Conservation (phyloP, 2,797 vertebrate species). For the Acrossocheilus fasciatus region DNA sequence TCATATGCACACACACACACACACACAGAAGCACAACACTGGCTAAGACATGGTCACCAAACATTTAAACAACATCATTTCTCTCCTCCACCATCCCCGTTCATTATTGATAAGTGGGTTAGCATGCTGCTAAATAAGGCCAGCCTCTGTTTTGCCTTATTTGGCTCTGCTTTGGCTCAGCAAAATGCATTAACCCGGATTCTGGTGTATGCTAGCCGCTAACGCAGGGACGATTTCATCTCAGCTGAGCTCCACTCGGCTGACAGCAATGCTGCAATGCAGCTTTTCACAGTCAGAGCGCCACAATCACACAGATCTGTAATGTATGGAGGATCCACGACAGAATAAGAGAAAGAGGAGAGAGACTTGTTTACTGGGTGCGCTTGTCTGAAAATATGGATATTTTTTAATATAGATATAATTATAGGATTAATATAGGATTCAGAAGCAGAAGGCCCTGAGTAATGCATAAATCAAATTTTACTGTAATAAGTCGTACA, state of each 20-base stretch:
- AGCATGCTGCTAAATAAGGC: slow-evolving; percentile 42
- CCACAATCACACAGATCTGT: slow-evolving; percentile 36
- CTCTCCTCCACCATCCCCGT: not conserved
- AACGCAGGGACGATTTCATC: slow-evolving; percentile 35
- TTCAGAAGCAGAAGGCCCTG: not conserved
- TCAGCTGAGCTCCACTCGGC: slow-evolving; percentile 36
- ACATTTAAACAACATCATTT: not conserved
- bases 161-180: slow-evolving; percentile 15
- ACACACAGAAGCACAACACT: not conserved
- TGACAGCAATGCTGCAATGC: slow-evolving; percentile 60
- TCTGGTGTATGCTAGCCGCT: slow-evolving; percentile 25
- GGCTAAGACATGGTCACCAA: not conserved
- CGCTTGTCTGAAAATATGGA: not conserved
- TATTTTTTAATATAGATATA: not conserved
- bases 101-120: slow-evolving; percentile 38
- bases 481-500: not conserved
- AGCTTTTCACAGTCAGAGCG: slow-evolving; percentile 51
- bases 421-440: too few relatives aligned
- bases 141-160: slow-evolving; percentile 28
- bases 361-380: not conserved
- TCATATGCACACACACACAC: not conserved
- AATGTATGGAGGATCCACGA: slow-evolving; percentile 33
- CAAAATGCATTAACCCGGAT: slow-evolving; percentile 36
- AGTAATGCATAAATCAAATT: not conserved
- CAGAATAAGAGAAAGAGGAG: slow-evolving; percentile 6